These are phyloP conservation scores for Chrysochloris asiatica DNA, from an alignment of 2,113 vertebrate genomes.

Conservation along the genomic window DNA sequence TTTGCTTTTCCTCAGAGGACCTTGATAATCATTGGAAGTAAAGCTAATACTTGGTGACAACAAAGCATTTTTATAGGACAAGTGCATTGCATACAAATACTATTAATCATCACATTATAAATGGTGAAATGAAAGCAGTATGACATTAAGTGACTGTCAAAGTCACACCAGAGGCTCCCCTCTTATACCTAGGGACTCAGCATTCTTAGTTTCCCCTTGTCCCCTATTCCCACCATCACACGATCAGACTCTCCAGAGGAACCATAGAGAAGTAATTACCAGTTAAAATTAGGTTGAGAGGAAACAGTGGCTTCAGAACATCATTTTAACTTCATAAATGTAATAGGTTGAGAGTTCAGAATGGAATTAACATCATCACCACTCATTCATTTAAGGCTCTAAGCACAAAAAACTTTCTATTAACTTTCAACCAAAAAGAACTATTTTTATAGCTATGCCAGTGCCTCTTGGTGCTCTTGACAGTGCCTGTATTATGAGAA, in stretches of 20 bases:
- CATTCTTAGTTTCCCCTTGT: neutral
- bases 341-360: slow-evolving; percentile 17
- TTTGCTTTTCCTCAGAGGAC: slow-evolving; percentile 4
- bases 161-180: neutral
- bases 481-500: neutral
- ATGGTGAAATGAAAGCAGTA: slow-evolving; percentile 40
- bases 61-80: slow-evolving; percentile 3
- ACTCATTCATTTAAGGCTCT: neutral
- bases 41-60: neutral
- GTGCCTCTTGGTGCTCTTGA: neutral
- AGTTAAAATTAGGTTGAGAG: slow-evolving; percentile 40
- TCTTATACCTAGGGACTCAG: neutral
- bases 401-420: neutral
- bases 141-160: slow-evolving; percentile 30
- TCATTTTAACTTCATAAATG: slow-evolving; percentile 42
- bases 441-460: neutral
- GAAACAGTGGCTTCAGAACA: slow-evolving; percentile 16
- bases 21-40: neutral
- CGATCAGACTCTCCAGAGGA: slow-evolving; percentile 13
- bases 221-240: neutral
- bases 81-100: slow-evolving; percentile 14
- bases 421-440: slow-evolving; percentile 27
- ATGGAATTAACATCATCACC: slow-evolving; percentile 37
- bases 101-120: slow-evolving; percentile 48
- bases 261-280: slow-evolving; percentile 46